These are phyloP conservation scores for Psittacula echo DNA, from an alignment of 2,797 vertebrate genomes.

Conservation along the genomic window DNA sequence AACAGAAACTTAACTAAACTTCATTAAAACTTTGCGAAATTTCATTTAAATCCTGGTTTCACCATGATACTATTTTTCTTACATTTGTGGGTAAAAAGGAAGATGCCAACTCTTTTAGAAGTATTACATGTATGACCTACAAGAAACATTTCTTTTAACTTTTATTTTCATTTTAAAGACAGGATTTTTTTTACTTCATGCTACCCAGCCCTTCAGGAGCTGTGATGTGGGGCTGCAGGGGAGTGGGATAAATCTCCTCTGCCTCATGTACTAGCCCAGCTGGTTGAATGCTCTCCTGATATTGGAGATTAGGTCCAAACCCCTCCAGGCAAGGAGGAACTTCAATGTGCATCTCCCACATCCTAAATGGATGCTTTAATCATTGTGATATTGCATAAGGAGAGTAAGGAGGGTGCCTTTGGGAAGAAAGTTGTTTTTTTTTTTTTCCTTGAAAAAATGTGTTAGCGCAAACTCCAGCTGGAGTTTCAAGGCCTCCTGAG, in stretches of 20 bases:
- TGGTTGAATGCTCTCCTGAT: not conserved
- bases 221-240: not conserved
- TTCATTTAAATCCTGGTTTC: not conserved
- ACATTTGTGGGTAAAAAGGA: not conserved
- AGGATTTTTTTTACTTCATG: not conserved
- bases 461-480: not conserved
- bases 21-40: not conserved
- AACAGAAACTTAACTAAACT: not conserved
- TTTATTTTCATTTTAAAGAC: not conserved
- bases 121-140: not conserved
- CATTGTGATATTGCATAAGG: not conserved
- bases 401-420: not conserved
- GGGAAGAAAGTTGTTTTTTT: not conserved
- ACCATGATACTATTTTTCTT: not conserved
- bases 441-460: not conserved
- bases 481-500: not conserved
- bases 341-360: not conserved
- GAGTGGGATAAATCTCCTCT: not conserved
- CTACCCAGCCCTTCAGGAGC: not conserved
- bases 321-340: conserved; percentile 62
- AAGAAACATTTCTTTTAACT: not conserved
- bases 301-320: conserved; percentile 15
- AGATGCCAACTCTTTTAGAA: not conserved
- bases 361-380: conserved; percentile 30
- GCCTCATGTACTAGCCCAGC: not conserved